These are phyloP conservation scores for Hypocryptadius cinnamomeus DNA, from an alignment of 2,113 vertebrate species.

Conservation along the genomic window DNA sequence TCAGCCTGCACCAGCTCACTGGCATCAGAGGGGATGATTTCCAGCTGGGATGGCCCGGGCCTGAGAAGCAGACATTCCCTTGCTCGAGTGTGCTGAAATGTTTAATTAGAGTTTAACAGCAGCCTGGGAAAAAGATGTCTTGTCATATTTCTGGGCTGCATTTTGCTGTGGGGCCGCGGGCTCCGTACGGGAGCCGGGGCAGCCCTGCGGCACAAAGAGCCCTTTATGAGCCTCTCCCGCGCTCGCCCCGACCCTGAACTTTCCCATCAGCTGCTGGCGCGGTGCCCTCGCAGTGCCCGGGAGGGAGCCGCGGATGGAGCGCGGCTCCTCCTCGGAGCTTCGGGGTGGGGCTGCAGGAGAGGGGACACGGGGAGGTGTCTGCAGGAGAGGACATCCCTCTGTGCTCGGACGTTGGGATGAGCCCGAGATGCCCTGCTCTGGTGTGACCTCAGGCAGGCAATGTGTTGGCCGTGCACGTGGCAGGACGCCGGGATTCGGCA, in stretches of 20 bases:
- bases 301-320: neutral
- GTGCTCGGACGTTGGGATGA: accelerated
- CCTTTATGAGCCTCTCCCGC: conserved; percentile 44
- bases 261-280: conserved; percentile 40
- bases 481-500: accelerated
- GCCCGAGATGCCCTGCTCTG: neutral
- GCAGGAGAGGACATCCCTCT: neutral
- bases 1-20: neutral
- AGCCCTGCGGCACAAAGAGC: conserved; percentile 17
- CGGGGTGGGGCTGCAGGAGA: neutral
- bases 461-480: accelerated
- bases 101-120: conserved; percentile 40
- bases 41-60: neutral
- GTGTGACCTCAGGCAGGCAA: accelerated
- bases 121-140: conserved; percentile 56
- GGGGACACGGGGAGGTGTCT: neutral
- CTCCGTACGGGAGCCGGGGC: neutral
- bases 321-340: accelerated
- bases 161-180: neutral
- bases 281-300: neutral
- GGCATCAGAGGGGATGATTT: neutral
- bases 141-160: conserved; percentile 27
- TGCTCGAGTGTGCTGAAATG: neutral
- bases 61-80: conserved; percentile 5
- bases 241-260: conserved; percentile 49